A percentile compares a stretch with the other conserved stretches of the same genome.
These are phyloP conservation scores for Caiman crocodilus DNA, from an alignment of 2,797 vertebrate species.

Conservation along the genomic window DNA sequence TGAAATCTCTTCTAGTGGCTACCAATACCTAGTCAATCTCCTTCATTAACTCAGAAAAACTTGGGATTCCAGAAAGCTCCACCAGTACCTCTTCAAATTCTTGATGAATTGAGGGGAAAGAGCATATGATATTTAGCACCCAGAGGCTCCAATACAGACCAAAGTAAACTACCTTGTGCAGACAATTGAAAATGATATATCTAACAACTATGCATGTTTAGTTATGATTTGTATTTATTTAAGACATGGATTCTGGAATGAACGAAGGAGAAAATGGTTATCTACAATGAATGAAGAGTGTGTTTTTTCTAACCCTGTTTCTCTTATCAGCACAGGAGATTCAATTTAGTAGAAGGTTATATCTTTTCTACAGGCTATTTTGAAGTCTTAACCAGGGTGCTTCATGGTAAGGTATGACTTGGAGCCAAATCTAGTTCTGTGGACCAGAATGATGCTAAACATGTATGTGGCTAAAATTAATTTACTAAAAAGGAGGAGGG, in stretches of 20 bases:
- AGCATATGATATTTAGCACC: neutral
- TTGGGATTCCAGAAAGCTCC: rapidly evolving
- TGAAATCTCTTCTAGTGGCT: neutral
- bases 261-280: rapidly evolving
- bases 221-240: neutral
- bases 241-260: neutral
- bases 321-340: neutral
- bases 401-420: neutral
- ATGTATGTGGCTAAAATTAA: neutral
- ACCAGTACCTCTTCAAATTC: neutral
- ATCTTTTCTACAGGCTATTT: neutral
- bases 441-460: neutral
- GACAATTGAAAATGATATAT: neutral
- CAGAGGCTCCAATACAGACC: rapidly evolving
- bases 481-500: neutral
- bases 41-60: neutral
- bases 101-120: neutral
- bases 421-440: neutral
- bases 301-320: neutral
- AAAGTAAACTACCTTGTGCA: neutral
- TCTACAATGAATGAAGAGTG: neutral
- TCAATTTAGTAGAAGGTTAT: neutral
- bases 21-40: neutral
- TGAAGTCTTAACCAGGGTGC: neutral
- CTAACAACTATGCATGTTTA: neutral